Evolutionary conservation across 2,888 invertebrate species (phyloP), one percentile per base, ranked within the genome.

Genomic region (Leucophenga montana): DNA sequence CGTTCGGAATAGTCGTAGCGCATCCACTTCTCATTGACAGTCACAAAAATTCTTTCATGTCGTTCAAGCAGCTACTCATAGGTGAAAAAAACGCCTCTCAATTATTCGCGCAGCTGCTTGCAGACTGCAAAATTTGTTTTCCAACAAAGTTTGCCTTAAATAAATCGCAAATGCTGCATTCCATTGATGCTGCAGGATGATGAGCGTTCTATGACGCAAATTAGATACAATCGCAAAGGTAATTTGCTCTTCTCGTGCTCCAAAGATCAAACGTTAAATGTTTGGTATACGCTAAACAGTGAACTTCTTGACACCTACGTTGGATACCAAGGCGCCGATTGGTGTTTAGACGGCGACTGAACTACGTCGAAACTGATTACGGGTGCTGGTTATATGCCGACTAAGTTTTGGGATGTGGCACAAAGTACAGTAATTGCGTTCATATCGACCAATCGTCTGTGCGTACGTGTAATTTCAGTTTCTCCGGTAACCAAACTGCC

Each of bases 341-440:
- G 99, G 99, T 97, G 97, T 86, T 92, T 99, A 68, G 99, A 99
- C 88, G 96, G 99, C 1, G 95, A 97, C 86, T 99, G 97, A 98
- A 96, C 97, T 79, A 95, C 97, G 3, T 94, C 94, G 0, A 93
- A 93, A 85, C 92, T 99, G 64, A 92, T 97, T 74, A 95, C 98
- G 0, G 98, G 98, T 22, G 95, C 96, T 86, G 99, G 97, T 89
- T 99, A 99, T 89, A 97, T 96, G 90, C 93, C 94, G 5, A 92
- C 97, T 83, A 92, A 92, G 87, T 88, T 98, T 74, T 99, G 99
- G 99, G 98, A 99, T 89, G 95, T 97, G 87, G 92, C 93, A 87
- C 92, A 92, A 65, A 94, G 97, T 33, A 92, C 92, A 79, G 92
- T 93, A 80, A 92, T 95, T 78, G 95, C 94, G n/a, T 92, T 92